Conservation (phyloP, 2,113 vertebrate species). For the Epinephelus fuscoguttatus region DNA sequence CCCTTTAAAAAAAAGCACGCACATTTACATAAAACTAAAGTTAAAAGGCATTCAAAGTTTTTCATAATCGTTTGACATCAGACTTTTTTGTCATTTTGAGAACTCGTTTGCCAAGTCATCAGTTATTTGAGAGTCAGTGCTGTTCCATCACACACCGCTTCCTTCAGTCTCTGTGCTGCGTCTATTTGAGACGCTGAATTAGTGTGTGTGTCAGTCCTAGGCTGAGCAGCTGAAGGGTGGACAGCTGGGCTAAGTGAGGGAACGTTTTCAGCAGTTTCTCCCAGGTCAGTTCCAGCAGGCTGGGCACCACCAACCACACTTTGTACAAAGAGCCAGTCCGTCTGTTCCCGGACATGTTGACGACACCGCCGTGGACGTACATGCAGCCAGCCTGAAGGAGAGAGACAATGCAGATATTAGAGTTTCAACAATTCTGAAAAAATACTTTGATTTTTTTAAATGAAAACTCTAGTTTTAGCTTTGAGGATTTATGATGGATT, state of each 20-base stretch:
- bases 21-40: slow-evolving; percentile 19
- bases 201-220: slow-evolving; percentile 95
- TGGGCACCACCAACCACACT: slow-evolving; percentile 98
- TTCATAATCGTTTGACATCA: slow-evolving; percentile 24
- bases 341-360: slow-evolving; percentile 96
- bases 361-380: slow-evolving; percentile 97
- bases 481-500: no score
- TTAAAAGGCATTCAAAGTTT: slow-evolving; percentile 59
- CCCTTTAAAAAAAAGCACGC: background rate
- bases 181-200: slow-evolving; percentile 94
- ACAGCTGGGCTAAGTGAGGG: slow-evolving; percentile 90
- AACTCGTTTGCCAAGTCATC: background rate
- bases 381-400: slow-evolving; percentile 93
- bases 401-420: background rate
- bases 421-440: background rate
- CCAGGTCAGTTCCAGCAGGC: slow-evolving; percentile 97
- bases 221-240: slow-evolving; percentile 91
- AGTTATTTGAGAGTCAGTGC: background rate
- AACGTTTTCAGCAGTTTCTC: slow-evolving; percentile 92
- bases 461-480: no score
- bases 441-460: no score
- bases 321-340: slow-evolving; percentile 96
- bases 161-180: slow-evolving; percentile 11
- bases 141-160: background rate
- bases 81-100: slow-evolving; percentile 10